phyloP scores from a whole-genome alignment of 2,888 invertebrate species.

The Resseliella maxima region DNA sequence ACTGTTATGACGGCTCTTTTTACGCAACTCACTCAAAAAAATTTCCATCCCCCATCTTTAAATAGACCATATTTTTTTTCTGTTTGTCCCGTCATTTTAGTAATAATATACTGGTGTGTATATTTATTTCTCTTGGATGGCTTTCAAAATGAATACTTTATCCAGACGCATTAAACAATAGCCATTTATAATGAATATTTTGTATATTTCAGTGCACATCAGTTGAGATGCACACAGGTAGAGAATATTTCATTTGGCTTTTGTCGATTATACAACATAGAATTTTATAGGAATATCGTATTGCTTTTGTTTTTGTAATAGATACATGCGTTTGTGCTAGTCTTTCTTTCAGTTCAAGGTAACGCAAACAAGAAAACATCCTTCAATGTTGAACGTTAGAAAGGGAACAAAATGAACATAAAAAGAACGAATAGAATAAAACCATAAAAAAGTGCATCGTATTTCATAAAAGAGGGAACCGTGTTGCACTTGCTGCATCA shows the following conservation, averaged over 20 bases:
- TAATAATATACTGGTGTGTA: not conserved
- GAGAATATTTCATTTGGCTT: not conserved
- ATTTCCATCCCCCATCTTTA: not conserved
- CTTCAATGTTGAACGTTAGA: not conserved
- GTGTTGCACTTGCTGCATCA: conserved; percentile 27
- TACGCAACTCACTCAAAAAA: conserved; percentile 16
- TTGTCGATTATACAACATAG: too few species aligned
- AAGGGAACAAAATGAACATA: not conserved
- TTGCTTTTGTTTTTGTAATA: not conserved
- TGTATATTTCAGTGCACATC: not conserved
- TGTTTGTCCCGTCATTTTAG: too few species aligned
- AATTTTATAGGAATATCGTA: not conserved
- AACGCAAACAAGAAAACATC: not conserved
- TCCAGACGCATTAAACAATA: not conserved
- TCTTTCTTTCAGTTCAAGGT: conserved; percentile 13
- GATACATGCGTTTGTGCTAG: not conserved
- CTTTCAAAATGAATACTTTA: not conserved
- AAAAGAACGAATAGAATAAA: not conserved
- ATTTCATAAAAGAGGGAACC: not conserved
- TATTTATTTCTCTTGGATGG: not conserved
- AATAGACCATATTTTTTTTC: not conserved
- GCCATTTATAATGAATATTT: not conserved
- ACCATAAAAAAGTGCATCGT: not conserved
- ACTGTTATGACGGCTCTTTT: not conserved
- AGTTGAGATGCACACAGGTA: not conserved